Base-by-base conservation (phyloP, 1,140 invertebrate genomes). In the Lordiphosa clarofinis region DNA sequence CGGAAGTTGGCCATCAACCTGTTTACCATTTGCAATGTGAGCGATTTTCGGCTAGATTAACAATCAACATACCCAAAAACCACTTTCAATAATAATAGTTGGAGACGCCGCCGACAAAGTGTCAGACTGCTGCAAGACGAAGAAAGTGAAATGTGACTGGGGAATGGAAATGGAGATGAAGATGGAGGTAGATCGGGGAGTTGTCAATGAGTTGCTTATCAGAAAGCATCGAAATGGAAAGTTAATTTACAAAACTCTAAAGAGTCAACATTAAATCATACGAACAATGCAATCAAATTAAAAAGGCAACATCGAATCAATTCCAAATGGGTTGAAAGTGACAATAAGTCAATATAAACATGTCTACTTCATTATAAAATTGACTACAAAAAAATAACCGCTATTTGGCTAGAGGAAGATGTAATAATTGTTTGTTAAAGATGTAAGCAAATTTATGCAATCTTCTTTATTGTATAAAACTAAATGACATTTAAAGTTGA, bases 81-180 rank as follows among this genome's bases (percentile, higher is more conserved):
- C 60, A 66, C 60, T 78, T 78, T 78, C 74, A 70, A 78, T 79
- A 71, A 79, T 60, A 69, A 76, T 69, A 52, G 44, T 12, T 15
- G n/a, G 44, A 24, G 36, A 19, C 31, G 38, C 38, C 62, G 44
- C 38, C 62, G 44, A 36, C 68, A 56, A 65, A 65, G 35, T 58
- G 46, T 56, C 40, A 46, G 33, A 52, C n/a, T n/a, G n/a, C 44
- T 4, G 21, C 24, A 12, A 15, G 44, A 1, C 50, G 67, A 81
- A 76, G 76, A 82, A 81, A 81, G 75, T 76, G 76, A 81, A 81
- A 82, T 75, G 71, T 55, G 57, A 55, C 39, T 67, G 65, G 63
- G 63, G 52, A n/a, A n/a, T n/a, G n/a, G n/a, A n/a, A 54, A 36
- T 38, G 28, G 33, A 9, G 24, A 21, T 19, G 64, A 55, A n/a